Conservation (phyloP, 2,797 vertebrate genomes). For the Syncerus caffer region DNA sequence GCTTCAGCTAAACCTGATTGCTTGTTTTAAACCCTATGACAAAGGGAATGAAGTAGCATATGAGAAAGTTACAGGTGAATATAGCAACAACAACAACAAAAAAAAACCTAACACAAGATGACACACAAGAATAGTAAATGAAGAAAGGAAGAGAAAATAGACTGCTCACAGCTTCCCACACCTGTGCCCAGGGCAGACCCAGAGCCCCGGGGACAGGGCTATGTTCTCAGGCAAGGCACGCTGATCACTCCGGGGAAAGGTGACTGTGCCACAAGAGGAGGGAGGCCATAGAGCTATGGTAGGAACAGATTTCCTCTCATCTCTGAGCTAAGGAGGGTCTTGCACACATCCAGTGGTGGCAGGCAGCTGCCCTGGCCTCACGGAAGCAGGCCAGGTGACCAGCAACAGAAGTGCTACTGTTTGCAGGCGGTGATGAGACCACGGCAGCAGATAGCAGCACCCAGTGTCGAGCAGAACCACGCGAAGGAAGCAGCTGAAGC, state of each 20-base stretch:
- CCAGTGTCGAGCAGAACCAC: no score
- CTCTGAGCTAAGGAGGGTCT: background rate
- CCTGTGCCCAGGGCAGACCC: background rate
- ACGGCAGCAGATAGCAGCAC: background rate
- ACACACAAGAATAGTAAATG: background rate
- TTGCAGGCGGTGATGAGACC: background rate
- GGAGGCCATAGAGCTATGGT: background rate
- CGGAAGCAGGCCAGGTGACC: background rate
- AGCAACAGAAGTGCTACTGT: background rate
- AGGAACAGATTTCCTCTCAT: background rate
- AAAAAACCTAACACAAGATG: background rate
- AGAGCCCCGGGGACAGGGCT: background rate
- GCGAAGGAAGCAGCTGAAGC: background rate
- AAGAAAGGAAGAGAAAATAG: background rate
- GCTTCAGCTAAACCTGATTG: background rate
- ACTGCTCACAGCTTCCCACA: background rate
- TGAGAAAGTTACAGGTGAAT: background rate
- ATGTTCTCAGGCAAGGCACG: background rate
- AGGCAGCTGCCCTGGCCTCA: background rate
- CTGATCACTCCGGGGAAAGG: background rate
- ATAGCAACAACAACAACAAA: background rate
- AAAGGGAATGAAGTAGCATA: background rate
- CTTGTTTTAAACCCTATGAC: background rate
- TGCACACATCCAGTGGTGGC: background rate
- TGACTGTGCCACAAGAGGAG: background rate